Evolutionary conservation across 2,113 vertebrate genomes (phyloP).

Genomic region (Donacobius atricapilla): DNA sequence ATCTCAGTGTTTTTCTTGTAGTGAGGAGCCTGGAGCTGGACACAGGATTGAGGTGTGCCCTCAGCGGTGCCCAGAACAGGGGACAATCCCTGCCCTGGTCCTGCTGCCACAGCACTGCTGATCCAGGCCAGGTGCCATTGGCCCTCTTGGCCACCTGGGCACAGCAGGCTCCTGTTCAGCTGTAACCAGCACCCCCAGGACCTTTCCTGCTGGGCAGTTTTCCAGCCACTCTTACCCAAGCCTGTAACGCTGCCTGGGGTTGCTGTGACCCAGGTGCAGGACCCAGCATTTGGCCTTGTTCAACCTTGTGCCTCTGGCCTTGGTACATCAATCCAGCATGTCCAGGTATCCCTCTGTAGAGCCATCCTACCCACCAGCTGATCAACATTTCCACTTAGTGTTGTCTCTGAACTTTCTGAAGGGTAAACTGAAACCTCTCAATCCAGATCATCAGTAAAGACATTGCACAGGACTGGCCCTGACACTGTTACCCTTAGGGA

Average conservation of each 20-base stretch:
- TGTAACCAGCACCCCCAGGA: rapidly evolving
- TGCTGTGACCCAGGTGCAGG: neutral
- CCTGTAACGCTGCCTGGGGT: neutral
- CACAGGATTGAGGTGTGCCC: rapidly evolving
- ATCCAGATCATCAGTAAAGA: neutral
- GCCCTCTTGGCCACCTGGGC: neutral
- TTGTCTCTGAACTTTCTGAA: neutral
- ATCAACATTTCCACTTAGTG: neutral
- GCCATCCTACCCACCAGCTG: neutral
- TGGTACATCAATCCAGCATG: neutral
- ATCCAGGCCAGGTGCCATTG: neutral
- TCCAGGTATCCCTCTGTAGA: neutral
- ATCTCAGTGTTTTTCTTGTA: rapidly evolving
- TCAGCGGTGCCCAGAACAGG: neutral
- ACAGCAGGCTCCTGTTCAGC: neutral
- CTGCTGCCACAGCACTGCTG: neutral
- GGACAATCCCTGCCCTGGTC: neutral
- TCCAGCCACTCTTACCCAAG: neutral
- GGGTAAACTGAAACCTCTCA: neutral
- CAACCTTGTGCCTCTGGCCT: rapidly evolving
- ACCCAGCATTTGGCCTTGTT: neutral
- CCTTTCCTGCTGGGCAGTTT: rapidly evolving
- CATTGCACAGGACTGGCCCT: neutral
- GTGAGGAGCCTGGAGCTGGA: rapidly evolving
- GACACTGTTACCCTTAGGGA: neutral